Conservation (phyloP, 2,797 vertebrate genomes). For the Manis javanica region DNA sequence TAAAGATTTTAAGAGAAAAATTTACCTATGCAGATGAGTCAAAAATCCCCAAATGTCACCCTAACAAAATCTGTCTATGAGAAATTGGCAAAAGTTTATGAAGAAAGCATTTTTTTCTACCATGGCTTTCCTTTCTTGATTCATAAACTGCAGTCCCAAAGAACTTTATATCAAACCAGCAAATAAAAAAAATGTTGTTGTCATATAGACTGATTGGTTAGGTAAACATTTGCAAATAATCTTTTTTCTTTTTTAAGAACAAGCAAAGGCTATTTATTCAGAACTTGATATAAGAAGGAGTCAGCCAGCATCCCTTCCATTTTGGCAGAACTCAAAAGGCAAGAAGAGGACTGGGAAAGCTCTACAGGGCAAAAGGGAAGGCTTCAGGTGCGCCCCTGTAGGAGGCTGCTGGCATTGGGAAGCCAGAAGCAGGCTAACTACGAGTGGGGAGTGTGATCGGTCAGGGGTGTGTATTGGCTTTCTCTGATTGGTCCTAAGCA, state of each 20-base stretch:
- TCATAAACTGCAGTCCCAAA: not conserved
- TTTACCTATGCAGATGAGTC: not conserved
- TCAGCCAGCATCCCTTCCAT: no score
- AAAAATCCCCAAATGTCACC: not conserved
- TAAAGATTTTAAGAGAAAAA: not conserved
- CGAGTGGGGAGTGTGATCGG: no score
- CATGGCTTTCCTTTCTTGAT: not conserved
- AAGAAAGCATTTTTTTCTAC: not conserved
- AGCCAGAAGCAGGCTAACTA: no score
- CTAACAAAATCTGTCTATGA: not conserved
- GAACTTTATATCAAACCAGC: not conserved
- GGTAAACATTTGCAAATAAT: not conserved
- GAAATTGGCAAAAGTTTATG: not conserved
- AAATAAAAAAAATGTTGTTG: not conserved
- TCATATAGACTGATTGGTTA: not conserved
- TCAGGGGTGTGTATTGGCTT: no score
- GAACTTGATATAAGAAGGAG: no score
- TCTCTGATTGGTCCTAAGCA: no score
- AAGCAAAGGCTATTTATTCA: no score
- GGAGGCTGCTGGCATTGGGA: no score
- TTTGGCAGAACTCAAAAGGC: no score
- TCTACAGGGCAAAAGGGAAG: no score
- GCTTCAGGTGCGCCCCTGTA: no score
- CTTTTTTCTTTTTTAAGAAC: not conserved
- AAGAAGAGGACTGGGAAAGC: no score